Evolutionary conservation across 2,888 invertebrate species (phyloP).

Genomic region (Silvanus unidentatus): DNA sequence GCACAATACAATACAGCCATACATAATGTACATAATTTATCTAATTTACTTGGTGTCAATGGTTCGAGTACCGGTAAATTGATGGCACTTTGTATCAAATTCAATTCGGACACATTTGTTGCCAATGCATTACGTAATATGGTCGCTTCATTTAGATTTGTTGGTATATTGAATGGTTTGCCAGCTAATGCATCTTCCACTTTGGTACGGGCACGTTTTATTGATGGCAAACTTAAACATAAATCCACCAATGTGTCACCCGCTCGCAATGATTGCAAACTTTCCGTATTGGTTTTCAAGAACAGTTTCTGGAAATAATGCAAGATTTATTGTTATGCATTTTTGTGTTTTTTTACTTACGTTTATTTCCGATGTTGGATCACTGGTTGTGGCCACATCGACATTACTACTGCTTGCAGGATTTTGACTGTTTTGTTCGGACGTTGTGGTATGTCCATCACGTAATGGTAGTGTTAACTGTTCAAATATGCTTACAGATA

Average conservation of each 20-base stretch:
- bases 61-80: conserved; percentile 86
- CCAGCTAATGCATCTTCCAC: conserved; percentile 60
- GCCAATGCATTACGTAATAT: conserved; percentile 61
- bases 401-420: conserved; percentile 39
- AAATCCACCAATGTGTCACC: conserved; percentile 76
- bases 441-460: conserved; percentile 48
- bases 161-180: conserved; percentile 61
- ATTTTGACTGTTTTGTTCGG: conserved; percentile 35
- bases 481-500: conserved; percentile 66
- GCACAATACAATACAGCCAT: conserved; percentile 80
- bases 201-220: conserved; percentile 57
- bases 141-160: conserved; percentile 67
- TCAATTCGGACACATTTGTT: conserved; percentile 76
- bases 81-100: conserved; percentile 74
- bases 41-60: conserved; percentile 74
- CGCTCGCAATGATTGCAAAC: conserved; percentile 74
- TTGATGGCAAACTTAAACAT: conserved; percentile 69
- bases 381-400: conserved; percentile 34
- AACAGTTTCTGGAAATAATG: conserved; percentile 62
- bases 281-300: conserved; percentile 68
- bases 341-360: conserved; percentile 30
- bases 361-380: conserved; percentile 47
- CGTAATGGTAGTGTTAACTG: conserved; percentile 65
- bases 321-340: neutral
- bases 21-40: conserved; percentile 74